Percentiles rank a stretch among this genome's conserved stretches.
Conservation (phyloP, 2,888 invertebrate genomes). For the Drosophila kuntzei region DNA sequence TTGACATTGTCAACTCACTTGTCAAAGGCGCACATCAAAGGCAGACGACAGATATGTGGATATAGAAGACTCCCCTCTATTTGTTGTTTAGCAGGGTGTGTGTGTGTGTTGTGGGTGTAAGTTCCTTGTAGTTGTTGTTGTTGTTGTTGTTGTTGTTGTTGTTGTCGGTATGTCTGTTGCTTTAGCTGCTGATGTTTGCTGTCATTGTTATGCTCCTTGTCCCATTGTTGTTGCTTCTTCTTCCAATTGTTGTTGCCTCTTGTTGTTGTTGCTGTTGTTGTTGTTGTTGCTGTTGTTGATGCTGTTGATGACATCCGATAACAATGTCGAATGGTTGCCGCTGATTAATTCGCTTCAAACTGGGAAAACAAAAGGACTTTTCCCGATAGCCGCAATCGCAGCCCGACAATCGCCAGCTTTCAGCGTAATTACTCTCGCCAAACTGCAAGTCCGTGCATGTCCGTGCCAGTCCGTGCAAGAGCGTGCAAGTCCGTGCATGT, state of each 20-base stretch:
- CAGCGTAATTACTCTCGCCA: constrained; percentile 60
- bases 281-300: constrained; percentile 27
- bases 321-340: constrained; percentile 74
- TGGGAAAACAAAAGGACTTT: constrained; percentile 67
- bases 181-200: constrained; percentile 56
- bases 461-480: constrained; percentile 17
- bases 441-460: constrained; percentile 27
- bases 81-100: constrained; percentile 56
- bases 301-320: constrained; percentile 74
- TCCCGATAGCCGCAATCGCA: constrained; percentile 57
- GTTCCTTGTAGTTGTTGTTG: constrained; percentile 20
- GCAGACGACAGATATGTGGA: constrained; percentile 77
- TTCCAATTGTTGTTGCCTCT: constrained; percentile 40
- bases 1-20: constrained; percentile 85
- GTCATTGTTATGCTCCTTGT: constrained; percentile 68
- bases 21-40: constrained; percentile 85
- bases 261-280: constrained; percentile 28
- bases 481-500: constrained; percentile 22
- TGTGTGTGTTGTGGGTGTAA: background rate
- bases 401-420: constrained; percentile 49
- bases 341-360: constrained; percentile 77
- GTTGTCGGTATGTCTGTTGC: constrained; percentile 31
- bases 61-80: constrained; percentile 51
- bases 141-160: constrained; percentile 29
- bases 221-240: constrained; percentile 45